phyloP scores from a whole-genome alignment of 2,888 invertebrate species.

The Arrhopalites spinosus region DNA sequence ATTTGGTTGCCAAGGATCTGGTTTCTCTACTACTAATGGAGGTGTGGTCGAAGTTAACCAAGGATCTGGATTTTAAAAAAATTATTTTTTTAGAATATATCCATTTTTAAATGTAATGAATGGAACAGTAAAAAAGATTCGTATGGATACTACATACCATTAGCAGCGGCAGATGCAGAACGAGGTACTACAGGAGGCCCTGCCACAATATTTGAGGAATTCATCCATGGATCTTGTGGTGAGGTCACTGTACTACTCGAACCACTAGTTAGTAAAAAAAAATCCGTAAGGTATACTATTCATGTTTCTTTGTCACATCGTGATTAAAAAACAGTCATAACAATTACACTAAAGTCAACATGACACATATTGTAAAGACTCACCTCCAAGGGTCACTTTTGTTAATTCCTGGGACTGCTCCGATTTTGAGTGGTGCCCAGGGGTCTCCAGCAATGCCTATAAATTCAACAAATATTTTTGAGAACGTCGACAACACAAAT shows the following conservation, averaged over 20 bases:
- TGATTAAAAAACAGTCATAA: no score
- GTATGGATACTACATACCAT: slow-evolving; percentile 14
- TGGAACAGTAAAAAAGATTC: background rate
- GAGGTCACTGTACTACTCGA: slow-evolving; percentile 52
- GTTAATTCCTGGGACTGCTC: no score
- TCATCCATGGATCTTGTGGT: slow-evolving; percentile 54
- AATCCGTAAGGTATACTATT: no score
- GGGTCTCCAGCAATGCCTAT: no score
- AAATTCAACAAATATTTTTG: no score
- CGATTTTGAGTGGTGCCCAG: background rate
- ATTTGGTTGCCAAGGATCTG: slow-evolving; percentile 59
- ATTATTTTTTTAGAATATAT: background rate
- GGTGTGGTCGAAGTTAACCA: slow-evolving; percentile 53
- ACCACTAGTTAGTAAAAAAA: no score
- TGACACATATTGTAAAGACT: no score
- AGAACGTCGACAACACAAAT: no score
- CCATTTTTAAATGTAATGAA: background rate
- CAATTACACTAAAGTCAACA: no score
- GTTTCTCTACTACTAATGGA: slow-evolving; percentile 37
- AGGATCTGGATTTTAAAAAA: slow-evolving; percentile 48
- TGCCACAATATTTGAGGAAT: slow-evolving; percentile 47
- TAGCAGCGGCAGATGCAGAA: slow-evolving; percentile 46
- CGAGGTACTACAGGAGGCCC: slow-evolving; percentile 70
- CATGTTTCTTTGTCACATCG: no score
- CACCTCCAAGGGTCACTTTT: slow-evolving; percentile 52